Evolutionary conservation across 2,888 invertebrate genomes (phyloP).

Genomic region (Rhagophthalmus giganteus): DNA sequence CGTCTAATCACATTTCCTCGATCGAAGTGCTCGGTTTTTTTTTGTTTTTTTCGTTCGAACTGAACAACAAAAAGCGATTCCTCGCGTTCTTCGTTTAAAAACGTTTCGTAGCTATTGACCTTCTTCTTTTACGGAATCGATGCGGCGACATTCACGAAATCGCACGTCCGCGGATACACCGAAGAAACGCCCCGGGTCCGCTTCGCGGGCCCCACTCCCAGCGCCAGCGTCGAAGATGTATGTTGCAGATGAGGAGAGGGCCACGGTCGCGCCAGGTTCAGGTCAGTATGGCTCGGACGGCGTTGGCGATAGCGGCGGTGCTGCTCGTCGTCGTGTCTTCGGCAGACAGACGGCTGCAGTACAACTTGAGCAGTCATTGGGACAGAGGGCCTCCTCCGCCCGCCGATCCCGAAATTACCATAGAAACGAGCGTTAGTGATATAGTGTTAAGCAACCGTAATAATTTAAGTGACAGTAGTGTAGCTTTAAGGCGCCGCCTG

Average conservation of each 20-base stretch:
- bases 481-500: conserved; percentile 57
- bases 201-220: conserved; percentile 14
- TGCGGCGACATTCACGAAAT: no score
- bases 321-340: conserved; percentile 39
- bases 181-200: conserved; percentile 16
- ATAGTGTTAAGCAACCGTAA: conserved; percentile 9
- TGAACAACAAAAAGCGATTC: no score
- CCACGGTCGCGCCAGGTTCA: conserved; percentile 17
- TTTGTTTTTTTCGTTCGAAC: no score
- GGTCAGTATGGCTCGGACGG: conserved; percentile 51
- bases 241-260: conserved; percentile 25
- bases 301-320: conserved; percentile 41
- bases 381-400: conserved; percentile 42
- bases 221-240: conserved; percentile 13
- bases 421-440: conserved; percentile 19
- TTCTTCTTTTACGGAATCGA: no score
- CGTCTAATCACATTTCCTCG: no score
- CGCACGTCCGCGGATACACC: no score
- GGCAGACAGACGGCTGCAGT: conserved; percentile 43
- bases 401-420: conserved; percentile 2
- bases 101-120: no score
- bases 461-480: conserved; percentile 14
- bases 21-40: no score
- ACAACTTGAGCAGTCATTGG: conserved; percentile 39
- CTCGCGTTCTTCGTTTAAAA: no score